A percentile compares a stretch with the other conserved stretches of the same genome.
These are phyloP conservation scores for Chionodraco myersi DNA, from an alignment of 2,113 vertebrate species.

Conservation along the genomic window DNA sequence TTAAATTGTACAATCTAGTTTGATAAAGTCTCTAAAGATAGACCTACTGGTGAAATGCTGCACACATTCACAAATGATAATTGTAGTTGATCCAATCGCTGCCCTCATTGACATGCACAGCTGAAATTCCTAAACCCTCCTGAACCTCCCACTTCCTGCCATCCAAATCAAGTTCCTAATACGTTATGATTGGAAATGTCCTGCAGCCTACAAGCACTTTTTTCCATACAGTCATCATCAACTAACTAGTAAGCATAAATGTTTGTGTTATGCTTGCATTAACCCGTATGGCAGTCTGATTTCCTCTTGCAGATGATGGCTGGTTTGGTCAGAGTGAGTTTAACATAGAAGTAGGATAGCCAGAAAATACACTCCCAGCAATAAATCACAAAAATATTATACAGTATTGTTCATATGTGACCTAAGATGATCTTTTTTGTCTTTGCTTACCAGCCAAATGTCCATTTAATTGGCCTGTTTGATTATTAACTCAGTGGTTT, in stretches of 20 bases:
- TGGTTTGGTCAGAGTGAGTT: conserved; percentile 49
- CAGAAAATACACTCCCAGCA: conserved; percentile 38
- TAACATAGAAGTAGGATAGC: conserved; percentile 4
- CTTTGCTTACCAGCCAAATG: conserved; percentile 19
- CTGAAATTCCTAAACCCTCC: conserved; percentile 45
- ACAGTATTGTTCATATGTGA: not conserved
- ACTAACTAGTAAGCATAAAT: conserved; percentile 46
- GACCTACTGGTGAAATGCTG: not conserved
- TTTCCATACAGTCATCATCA: conserved; percentile 56
- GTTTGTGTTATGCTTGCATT: conserved; percentile 51
- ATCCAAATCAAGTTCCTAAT: conserved; percentile 33
- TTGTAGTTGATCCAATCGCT: not conserved
- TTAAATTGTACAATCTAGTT: conserved; percentile 1
- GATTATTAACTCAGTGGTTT: conserved; percentile 51
- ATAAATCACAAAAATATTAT: not conserved
- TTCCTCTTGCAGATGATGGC: conserved; percentile 49
- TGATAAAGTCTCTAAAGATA: not conserved
- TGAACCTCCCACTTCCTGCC: conserved; percentile 20
- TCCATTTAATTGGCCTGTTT: conserved; percentile 26
- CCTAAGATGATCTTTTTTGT: not conserved
- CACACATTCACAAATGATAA: conserved; percentile 7
- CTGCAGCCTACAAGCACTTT: conserved; percentile 5
- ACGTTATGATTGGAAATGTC: conserved; percentile 43
- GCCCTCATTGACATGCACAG: conserved; percentile 25
- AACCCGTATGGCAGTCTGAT: conserved; percentile 42